These are phyloP conservation scores for Tachina grossa DNA, from an alignment of 2,888 invertebrate genomes.

Conservation along the genomic window DNA sequence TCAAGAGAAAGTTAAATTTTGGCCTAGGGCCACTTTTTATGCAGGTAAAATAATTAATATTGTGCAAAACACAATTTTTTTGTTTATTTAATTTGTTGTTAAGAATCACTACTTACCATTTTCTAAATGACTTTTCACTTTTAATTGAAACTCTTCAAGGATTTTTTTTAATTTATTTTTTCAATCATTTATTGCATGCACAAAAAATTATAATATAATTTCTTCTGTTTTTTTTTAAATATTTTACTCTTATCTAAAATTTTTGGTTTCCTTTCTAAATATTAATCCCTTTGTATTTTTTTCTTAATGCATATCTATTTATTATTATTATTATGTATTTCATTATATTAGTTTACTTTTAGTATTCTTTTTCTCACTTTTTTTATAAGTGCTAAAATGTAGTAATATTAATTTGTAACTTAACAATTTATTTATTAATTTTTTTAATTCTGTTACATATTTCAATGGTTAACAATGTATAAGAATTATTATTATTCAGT, in stretches of 20 bases:
- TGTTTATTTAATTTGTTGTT: neutral
- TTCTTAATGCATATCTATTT: constrained; percentile 39
- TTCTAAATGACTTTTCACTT: neutral
- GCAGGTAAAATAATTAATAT: too few species aligned
- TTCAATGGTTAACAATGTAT: constrained; percentile 52
- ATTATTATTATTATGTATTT: constrained; percentile 38
- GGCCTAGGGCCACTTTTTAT: too few species aligned
- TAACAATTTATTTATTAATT: constrained; percentile 65
- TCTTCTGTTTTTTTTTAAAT: constrained; percentile 53
- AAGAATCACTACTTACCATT: constrained; percentile 12
- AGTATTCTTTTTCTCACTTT: constrained; percentile 51
- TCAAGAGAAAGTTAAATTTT: too few species aligned
- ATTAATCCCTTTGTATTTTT: constrained; percentile 59
- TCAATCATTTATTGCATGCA: constrained; percentile 78
- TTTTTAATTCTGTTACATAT: constrained; percentile 36
- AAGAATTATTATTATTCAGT: constrained; percentile 14
- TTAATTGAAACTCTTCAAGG: constrained; percentile 1
- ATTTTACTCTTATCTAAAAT: constrained; percentile 39
- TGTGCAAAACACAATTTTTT: too few species aligned
- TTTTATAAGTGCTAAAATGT: constrained; percentile 47
- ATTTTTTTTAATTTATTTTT: constrained; percentile 48
- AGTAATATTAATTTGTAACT: constrained; percentile 64
- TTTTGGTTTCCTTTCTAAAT: constrained; percentile 68
- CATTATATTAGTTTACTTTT: constrained; percentile 54
- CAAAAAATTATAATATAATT: constrained; percentile 77